These are phyloP conservation scores for Saxidomus purpurata DNA, from an alignment of 1,140 invertebrate species.

Conservation along the genomic window DNA sequence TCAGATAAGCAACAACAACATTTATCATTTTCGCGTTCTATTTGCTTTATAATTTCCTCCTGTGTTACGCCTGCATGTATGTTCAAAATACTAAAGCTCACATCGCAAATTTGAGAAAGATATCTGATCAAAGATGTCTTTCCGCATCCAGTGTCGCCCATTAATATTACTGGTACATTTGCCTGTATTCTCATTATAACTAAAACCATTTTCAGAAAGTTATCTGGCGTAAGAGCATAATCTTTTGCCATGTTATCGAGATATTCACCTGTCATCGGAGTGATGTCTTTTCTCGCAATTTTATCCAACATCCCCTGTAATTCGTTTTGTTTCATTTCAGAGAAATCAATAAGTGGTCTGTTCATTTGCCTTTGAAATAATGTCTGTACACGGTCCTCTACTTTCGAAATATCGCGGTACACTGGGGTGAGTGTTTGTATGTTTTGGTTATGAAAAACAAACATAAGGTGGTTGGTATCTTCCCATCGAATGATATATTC, in stretches of 20 bases:
- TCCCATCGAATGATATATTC: slow-evolving; percentile 62
- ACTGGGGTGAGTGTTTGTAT: slow-evolving; percentile 71
- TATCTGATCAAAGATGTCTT: slow-evolving; percentile 75
- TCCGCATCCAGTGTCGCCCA: slow-evolving; percentile 83
- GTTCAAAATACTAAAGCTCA: slow-evolving; percentile 65
- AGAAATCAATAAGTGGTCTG: slow-evolving; percentile 60
- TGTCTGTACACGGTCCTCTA: slow-evolving; percentile 65
- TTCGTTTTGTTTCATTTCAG: slow-evolving; percentile 36
- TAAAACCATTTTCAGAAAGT: slow-evolving; percentile 76
- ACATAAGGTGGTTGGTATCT: slow-evolving; percentile 74
- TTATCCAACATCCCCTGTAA: slow-evolving; percentile 65
- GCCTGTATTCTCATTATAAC: slow-evolving; percentile 71
- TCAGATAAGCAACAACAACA: neutral
- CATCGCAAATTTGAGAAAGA: slow-evolving; percentile 58
- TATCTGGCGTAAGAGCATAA: slow-evolving; percentile 78
- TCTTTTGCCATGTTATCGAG: slow-evolving; percentile 46
- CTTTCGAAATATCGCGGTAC: slow-evolving; percentile 62
- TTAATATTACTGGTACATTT: slow-evolving; percentile 79
- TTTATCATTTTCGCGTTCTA: slow-evolving; percentile 45
- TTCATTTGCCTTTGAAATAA: slow-evolving; percentile 74
- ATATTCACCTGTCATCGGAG: neutral
- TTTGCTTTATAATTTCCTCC: slow-evolving; percentile 30
- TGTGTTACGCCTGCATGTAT: slow-evolving; percentile 72
- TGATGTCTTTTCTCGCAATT: slow-evolving; percentile 41
- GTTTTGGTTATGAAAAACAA: slow-evolving; percentile 73